Evolutionary conservation across 2,113 vertebrate genomes (phyloP).

Genomic region (Crotalus horridus): DNA sequence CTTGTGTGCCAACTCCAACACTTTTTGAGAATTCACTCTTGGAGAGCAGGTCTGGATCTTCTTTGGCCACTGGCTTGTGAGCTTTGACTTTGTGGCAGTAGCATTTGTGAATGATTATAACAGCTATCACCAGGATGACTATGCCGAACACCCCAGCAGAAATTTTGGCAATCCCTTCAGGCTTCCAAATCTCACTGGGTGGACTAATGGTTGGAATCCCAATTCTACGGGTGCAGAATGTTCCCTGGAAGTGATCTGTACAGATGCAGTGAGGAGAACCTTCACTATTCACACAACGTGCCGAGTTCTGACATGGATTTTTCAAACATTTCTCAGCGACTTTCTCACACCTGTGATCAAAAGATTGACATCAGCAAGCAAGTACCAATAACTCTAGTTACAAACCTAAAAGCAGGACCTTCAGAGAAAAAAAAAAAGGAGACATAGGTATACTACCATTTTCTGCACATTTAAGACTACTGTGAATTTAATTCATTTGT

Average conservation of each 20-base stretch:
- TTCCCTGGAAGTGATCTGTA: slow-evolving; percentile 44
- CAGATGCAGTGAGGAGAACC: slow-evolving; percentile 71
- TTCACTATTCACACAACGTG: slow-evolving; percentile 67
- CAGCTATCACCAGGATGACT: slow-evolving; percentile 60
- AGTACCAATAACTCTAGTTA: not conserved
- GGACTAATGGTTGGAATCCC: slow-evolving; percentile 63
- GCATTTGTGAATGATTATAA: slow-evolving; percentile 70
- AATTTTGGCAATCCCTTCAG: slow-evolving; percentile 78
- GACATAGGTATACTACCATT: not conserved
- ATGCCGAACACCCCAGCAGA: slow-evolving; percentile 62
- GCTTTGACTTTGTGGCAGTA: slow-evolving; percentile 73
- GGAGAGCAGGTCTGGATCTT: slow-evolving; percentile 88
- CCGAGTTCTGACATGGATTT: slow-evolving; percentile 71
- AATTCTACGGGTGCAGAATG: slow-evolving; percentile 56
- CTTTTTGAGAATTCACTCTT: slow-evolving; percentile 76
- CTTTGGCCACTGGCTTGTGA: slow-evolving; percentile 81
- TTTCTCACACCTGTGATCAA: slow-evolving; percentile 76
- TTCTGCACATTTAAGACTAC: too few relatives aligned
- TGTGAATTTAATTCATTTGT: not conserved
- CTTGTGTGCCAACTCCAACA: slow-evolving; percentile 72
- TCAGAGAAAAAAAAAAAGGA: not conserved
- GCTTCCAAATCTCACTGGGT: slow-evolving; percentile 57
- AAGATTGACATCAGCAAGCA: not conserved
- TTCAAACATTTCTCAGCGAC: slow-evolving; percentile 67
- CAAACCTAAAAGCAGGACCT: not conserved